Evolutionary conservation across 2,113 vertebrate genomes (phyloP), one percentile per base, ranked within the genome.

Genomic region (Carassius auratus): DNA sequence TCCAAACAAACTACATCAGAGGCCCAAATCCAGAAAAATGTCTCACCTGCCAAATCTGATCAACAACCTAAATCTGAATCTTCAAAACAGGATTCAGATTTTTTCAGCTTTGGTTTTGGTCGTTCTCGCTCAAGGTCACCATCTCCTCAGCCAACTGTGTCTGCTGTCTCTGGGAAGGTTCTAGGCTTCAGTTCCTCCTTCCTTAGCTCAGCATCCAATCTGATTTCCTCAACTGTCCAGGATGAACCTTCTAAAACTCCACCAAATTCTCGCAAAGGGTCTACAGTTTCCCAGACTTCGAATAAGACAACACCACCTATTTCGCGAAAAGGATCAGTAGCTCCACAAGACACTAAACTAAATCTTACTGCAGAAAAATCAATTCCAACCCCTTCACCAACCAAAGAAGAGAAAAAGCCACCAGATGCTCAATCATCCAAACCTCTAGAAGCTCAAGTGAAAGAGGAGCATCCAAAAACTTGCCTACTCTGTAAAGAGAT

Each of bases 401-500:
- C 33, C 80, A 90, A 91, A 83, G 84, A 90, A n/a, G 48, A 90
- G 81, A 92, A 84, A 9, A 93, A 92, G n/a, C 45, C 91, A 75
- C 19, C 69, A 62, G 76, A 66, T 45, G 5, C 5, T 26, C 80
- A 83, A 75, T 2, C 30, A 69, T 85, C 89, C 50, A 93, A 91
- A 82, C 42, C 73, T 48, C 48, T 80, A 86, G 59, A 88, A 77
- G 85, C 91, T 79, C 79, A 9, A 2, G 86, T 91, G 89, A 95
- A 94, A 42, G n/a, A 33, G 64, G 61, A 71, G 0, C 86, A 85
- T 33, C 83, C 84, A 26, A 86, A 92, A 92, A 48, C 87, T n/a
- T 99, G 98, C 92, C 97, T 95, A n/a, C 96, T 99, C 79, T 99
- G 98, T 92, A 97, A 97, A 92, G 94, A 91, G 88, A 93, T 91